Base-by-base conservation (phyloP, 2,113 vertebrate genomes). In the Pteronura brasiliensis region DNA sequence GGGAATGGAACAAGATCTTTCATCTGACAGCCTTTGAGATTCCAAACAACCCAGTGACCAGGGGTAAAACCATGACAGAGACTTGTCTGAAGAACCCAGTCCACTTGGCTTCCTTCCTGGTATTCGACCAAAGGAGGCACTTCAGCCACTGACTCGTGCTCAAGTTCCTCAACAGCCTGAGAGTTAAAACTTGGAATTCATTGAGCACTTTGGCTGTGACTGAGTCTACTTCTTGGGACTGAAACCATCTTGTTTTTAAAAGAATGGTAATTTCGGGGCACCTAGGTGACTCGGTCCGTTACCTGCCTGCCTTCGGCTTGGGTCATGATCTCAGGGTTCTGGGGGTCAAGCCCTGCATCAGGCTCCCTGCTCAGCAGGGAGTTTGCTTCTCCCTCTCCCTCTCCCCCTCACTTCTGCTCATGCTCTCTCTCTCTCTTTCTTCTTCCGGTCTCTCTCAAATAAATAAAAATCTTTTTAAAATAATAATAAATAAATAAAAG, bases 101-200 rank as follows among this genome's bases (percentile, higher is more conserved):
- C 52, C 59, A 7, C 57, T 47, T 29, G 65, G 36, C 57, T 91
- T 29, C 80, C 72, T 88, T 67, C 82, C 72, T 87, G 59, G 65
- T 55, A 86, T 97, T 97, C 88, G 88, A 18, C 1, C 20, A 34
- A 86, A 21, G 90, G 96, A 89, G 88, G 39, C 67, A 29, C 31
- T 59, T 67, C 29, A 39, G 23, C 42, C 71, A 52, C 65, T 20
- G 13, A 88, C 21, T 63, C 61, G 7, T 11, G 47, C 39, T 87
- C 81, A 87, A 80, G 34, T 90, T 82, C 18, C 42, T 88, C 77
- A 27, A 20, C 1, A 39, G 39, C 72, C 34, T 31, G 57, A n/a
- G 10, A 59, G 39, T 61, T 57, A 49, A 92, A 95, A 80, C 27
- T 36, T 76, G 79, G 88, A 15, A 31, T 63, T 74, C 27, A 47